Evolutionary conservation across 2,888 invertebrate species (phyloP), one percentile per base, ranked within the genome.

Genomic region (Microctonus brassicae): DNA sequence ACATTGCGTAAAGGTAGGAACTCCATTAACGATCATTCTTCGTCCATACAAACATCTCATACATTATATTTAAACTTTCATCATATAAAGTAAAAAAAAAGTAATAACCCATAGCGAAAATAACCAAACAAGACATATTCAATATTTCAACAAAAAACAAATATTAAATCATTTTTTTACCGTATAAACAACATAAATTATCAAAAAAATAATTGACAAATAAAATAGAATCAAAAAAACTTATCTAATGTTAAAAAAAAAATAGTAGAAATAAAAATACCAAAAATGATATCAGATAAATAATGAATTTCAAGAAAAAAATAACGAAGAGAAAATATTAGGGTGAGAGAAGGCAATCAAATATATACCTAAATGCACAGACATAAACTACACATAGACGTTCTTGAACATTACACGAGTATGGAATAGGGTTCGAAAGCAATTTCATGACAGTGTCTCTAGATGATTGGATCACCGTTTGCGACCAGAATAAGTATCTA

Each of bases 361-460:
- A 80, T 81, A n/a, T 17, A 17, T 17, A 17, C 17, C n/a, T 47
- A 17, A 17, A n/a, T 39, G 11, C 1, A n/a, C n/a, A n/a, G n/a
- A 17, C 17, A 17, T 47, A 17, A n/a, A n/a, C n/a, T 47, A 17
- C 17, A 17, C 17, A 17, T 47, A 17, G 3, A 5, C n/a, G 42
- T 47, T 17, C 17, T n/a, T n/a, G 17, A 7, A 47, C 17, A 47
- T 17, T 29, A 82, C 83, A 83, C 80, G 82, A 80, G 84, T 82
- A 80, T 79, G 79, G 83, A 84, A 84, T 85, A 81, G 83, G 81
- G 78, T 77, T 81, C 76, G 79, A 80, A 82, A 81, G 83, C 82
- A 84, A 85, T 85, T 84, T 83, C 84, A 82, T 82, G 84, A 85
- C 84, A 84, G 81, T 79, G 81, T 83, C 83, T 84, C 78, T 82